Percentiles rank a stretch among this genome's conserved stretches.
Evolutionary conservation across 2,113 vertebrate genomes (phyloP).

Genomic region (Bubalus kerabau): DNA sequence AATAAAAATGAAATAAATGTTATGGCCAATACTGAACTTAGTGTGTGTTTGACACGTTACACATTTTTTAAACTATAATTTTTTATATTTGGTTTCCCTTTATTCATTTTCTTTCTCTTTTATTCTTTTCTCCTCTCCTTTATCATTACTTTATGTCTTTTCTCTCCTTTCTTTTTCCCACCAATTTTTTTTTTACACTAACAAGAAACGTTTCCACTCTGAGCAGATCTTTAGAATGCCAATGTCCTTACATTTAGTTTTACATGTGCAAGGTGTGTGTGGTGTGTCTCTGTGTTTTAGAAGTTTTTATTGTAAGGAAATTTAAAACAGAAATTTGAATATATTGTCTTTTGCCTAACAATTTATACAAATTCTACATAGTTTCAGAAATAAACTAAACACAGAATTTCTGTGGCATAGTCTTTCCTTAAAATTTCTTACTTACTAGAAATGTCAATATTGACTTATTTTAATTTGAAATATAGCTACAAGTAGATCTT

Average conservation of each 20-base stretch:
- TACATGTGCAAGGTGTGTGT: background rate
- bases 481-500: background rate
- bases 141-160: background rate
- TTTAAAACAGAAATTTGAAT: background rate
- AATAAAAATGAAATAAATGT: background rate
- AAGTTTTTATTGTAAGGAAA: background rate
- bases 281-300: background rate
- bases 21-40: background rate
- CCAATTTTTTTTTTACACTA: background rate
- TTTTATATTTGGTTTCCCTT: background rate
- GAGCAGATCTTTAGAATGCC: background rate
- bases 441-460: background rate
- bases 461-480: conserved; percentile 23
- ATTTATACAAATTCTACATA: background rate
- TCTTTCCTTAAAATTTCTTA: background rate
- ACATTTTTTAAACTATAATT: background rate
- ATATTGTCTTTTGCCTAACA: background rate
- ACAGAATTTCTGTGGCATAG: background rate
- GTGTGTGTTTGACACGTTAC: background rate
- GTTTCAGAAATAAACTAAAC: background rate
- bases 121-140: background rate
- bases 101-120: background rate
- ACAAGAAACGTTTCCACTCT: background rate
- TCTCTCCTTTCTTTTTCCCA: background rate
- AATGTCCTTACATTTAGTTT: background rate